Evolutionary conservation across 2,113 vertebrate genomes (phyloP).

Genomic region (Chaetodon auriga): DNA sequence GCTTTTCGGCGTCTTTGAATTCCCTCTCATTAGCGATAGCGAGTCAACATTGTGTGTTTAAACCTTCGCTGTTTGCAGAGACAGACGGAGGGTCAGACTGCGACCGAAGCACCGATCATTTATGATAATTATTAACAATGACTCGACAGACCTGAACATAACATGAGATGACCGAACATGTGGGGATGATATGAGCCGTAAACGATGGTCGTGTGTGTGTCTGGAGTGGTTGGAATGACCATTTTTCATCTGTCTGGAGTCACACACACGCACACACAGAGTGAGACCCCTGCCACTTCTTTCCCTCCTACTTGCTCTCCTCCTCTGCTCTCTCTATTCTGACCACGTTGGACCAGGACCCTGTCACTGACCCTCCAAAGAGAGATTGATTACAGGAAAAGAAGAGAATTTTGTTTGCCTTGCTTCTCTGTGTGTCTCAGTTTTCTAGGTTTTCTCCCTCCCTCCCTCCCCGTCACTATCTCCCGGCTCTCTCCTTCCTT

Average conservation of each 20-base stretch:
- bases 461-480: constrained; percentile 29
- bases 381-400: constrained; percentile 82
- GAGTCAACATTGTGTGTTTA: constrained; percentile 2
- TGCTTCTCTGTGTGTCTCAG: constrained; percentile 33
- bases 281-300: constrained; percentile 17
- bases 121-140: constrained; percentile 14
- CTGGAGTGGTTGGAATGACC: constrained; percentile 21
- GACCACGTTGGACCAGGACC: constrained; percentile 74
- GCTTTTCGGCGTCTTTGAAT: not conserved
- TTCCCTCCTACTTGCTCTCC: constrained; percentile 19
- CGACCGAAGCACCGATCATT: not conserved
- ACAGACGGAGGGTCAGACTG: not conserved
- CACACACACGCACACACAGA: constrained; percentile 23
- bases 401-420: constrained; percentile 68
- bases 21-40: not conserved
- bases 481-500: constrained; percentile 14
- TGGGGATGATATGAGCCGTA: constrained; percentile 20
- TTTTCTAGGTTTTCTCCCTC: constrained; percentile 30
- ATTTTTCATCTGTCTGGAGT: constrained; percentile 53
- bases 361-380: constrained; percentile 74
- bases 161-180: not conserved
- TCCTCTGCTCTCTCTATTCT: constrained; percentile 67
- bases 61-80: not conserved
- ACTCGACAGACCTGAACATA: constrained; percentile 2
- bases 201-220: constrained; percentile 28